phyloP scores from a whole-genome alignment of 2,888 invertebrate species.

The Leucania comma region DNA sequence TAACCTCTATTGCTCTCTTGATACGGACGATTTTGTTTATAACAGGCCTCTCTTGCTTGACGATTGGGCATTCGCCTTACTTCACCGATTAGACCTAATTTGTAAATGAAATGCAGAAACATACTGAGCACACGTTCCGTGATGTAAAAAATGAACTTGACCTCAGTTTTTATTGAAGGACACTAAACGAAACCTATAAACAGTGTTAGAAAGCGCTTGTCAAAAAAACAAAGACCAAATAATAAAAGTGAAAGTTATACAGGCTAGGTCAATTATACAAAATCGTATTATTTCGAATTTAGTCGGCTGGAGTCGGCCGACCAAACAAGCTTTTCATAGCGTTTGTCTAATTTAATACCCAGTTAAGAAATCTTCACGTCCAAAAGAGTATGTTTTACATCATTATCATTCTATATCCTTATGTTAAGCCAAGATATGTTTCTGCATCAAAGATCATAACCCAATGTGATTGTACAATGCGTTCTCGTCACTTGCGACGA shows the following conservation, averaged over 20 bases:
- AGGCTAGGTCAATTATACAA: too few relatives aligned
- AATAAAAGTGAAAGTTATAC: too few relatives aligned
- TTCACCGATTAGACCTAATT: constrained; percentile 27
- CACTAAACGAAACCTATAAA: constrained; percentile 1
- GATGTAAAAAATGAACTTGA: background rate
- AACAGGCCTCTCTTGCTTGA: constrained; percentile 58
- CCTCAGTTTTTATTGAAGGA: constrained; percentile 32
- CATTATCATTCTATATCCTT: background rate
- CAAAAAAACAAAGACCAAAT: constrained; percentile 28
- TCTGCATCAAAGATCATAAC: constrained; percentile 20
- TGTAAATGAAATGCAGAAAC: constrained; percentile 28
- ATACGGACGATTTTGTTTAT: constrained; percentile 59
- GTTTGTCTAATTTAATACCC: too few relatives aligned
- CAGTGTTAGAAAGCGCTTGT: constrained; percentile 24
- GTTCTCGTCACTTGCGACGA: constrained; percentile 48
- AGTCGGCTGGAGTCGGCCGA: too few relatives aligned
- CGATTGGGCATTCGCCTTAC: constrained; percentile 49
- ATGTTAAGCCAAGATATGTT: constrained; percentile 20
- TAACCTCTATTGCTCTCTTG: constrained; percentile 74
- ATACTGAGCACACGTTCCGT: constrained; percentile 39
- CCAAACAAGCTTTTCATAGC: too few relatives aligned
- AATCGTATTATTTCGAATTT: too few relatives aligned
- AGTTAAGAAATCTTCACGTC: too few relatives aligned
- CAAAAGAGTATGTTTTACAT: background rate
- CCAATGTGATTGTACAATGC: constrained; percentile 32